Evolutionary conservation across 2,113 vertebrate genomes (phyloP).

Genomic region (Vulpes lagopus): DNA sequence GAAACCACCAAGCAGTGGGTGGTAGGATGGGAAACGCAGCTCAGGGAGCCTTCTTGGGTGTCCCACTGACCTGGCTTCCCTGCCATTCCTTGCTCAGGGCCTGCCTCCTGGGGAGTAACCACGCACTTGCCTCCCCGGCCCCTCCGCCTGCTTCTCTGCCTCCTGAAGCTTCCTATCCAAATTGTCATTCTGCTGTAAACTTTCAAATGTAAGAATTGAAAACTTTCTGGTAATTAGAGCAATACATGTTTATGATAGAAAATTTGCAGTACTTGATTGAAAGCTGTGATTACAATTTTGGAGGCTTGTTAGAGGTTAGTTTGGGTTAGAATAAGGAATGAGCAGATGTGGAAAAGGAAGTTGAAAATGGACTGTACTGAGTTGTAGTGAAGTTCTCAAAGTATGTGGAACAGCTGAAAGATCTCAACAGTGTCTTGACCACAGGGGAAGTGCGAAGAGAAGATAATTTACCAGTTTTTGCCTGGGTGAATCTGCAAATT

Average conservation of each 20-base stretch:
- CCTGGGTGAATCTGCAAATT: neutral
- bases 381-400: constrained; percentile 25
- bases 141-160: neutral
- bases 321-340: neutral
- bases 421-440: neutral
- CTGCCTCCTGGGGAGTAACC: neutral
- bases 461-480: neutral
- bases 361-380: neutral
- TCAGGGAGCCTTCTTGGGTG: neutral
- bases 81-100: neutral
- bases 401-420: neutral
- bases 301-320: neutral
- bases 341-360: neutral
- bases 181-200: neutral
- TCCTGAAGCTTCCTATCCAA: neutral
- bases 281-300: neutral
- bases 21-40: neutral
- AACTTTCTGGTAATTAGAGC: neutral
- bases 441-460: neutral
- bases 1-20: neutral
- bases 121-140: accelerated
- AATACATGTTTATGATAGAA: neutral
- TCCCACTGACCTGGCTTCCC: neutral
- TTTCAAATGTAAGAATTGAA: neutral
- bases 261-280: neutral